Evolutionary conservation across 2,113 vertebrate species (phyloP).

Genomic region (Motacilla alba): DNA sequence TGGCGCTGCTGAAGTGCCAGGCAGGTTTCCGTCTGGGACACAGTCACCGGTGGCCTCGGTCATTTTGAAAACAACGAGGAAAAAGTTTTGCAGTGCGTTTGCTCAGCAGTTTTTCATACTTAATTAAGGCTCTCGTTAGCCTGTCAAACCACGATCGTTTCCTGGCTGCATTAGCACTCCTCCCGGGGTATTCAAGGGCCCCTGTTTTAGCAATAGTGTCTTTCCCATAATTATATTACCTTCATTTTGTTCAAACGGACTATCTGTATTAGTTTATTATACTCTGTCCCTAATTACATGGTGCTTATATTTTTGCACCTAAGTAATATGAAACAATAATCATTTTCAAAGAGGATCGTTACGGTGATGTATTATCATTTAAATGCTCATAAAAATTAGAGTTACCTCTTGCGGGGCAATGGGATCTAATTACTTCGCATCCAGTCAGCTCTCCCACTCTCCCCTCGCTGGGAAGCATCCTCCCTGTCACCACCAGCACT

Average conservation of each 20-base stretch:
- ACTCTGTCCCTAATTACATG: slow-evolving; percentile 78
- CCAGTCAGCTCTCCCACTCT: slow-evolving; percentile 35
- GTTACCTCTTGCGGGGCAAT: slow-evolving; percentile 76
- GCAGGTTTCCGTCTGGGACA: background rate
- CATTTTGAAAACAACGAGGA: background rate
- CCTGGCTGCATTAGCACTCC: slow-evolving; percentile 78
- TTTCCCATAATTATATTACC: slow-evolving; percentile 82
- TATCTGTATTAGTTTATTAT: slow-evolving; percentile 81
- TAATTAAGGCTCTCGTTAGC: slow-evolving; percentile 90
- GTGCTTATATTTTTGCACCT: slow-evolving; percentile 81
- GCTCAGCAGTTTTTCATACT: slow-evolving; percentile 79
- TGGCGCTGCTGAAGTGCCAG: accelerated
- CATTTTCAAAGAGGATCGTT: slow-evolving; percentile 76
- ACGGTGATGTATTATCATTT: slow-evolving; percentile 77
- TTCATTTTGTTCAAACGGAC: slow-evolving; percentile 79
- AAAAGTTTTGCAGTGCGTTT: slow-evolving; percentile 69
- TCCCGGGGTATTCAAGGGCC: slow-evolving; percentile 79
- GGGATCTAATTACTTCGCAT: slow-evolving; percentile 69
- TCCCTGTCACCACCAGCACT: background rate
- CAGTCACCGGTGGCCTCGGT: background rate
- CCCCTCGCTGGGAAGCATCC: background rate
- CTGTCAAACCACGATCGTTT: slow-evolving; percentile 77
- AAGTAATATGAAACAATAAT: slow-evolving; percentile 83
- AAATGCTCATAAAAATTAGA: slow-evolving; percentile 80
- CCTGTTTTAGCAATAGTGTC: slow-evolving; percentile 77